phyloP scores from a whole-genome alignment of 2,113 vertebrate genomes.

The Podarcis cretensis region DNA sequence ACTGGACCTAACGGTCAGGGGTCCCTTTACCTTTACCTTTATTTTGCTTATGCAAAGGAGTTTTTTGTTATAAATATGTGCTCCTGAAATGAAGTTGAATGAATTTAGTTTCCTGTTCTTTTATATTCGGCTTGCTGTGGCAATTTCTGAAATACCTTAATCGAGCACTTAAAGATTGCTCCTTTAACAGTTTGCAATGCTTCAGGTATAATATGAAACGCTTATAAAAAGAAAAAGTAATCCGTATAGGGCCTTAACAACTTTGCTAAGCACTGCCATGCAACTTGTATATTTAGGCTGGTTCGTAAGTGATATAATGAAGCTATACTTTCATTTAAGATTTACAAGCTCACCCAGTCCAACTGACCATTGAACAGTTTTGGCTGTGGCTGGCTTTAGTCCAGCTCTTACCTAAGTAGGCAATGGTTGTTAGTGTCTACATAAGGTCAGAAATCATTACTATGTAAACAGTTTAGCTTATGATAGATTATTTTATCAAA shows the following conservation, averaged over 20 bases:
- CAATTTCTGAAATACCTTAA: not conserved
- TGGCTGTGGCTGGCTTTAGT: not conserved
- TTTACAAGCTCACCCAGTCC: not conserved
- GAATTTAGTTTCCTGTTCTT: not conserved
- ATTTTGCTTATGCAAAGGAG: not conserved
- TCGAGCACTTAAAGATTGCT: not conserved
- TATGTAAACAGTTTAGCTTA: not conserved
- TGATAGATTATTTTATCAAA: not conserved
- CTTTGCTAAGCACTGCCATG: not conserved
- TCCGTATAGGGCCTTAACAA: not conserved
- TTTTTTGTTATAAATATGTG: not conserved
- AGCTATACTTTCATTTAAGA: not conserved
- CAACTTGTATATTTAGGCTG: not conserved
- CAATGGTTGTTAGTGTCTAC: not conserved
- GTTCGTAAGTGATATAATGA: not conserved
- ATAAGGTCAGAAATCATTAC: not conserved
- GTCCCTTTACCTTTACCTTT: no score
- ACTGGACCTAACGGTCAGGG: no score
- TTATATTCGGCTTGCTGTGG: not conserved
- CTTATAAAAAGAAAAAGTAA: not conserved
- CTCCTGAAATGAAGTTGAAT: not conserved
- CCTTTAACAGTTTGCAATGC: not conserved
- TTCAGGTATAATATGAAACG: not conserved
- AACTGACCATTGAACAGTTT: constrained; percentile 4
- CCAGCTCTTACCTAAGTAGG: not conserved